Evolutionary conservation across 1,140 invertebrate species (phyloP).

Genomic region (Mya arenaria): DNA sequence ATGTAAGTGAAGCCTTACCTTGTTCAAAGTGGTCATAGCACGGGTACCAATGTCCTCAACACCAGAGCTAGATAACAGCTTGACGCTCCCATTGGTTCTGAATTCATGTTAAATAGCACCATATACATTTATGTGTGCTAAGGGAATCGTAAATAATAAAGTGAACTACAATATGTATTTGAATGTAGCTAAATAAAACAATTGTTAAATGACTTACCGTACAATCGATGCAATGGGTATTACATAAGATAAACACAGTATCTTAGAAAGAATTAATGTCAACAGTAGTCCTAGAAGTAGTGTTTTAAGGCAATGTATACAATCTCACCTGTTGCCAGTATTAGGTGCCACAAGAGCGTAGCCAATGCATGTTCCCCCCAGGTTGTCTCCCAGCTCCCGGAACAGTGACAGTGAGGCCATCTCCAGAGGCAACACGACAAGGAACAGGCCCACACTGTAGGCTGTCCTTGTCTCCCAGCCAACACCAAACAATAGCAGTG

Average conservation of each 20-base stretch:
- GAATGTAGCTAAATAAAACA: no score
- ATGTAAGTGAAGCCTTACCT: constrained; percentile 46
- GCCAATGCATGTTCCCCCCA: constrained; percentile 78
- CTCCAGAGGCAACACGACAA: constrained; percentile 76
- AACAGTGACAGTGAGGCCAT: constrained; percentile 75
- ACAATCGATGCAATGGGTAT: no score
- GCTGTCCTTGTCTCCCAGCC: constrained; percentile 76
- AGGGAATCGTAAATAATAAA: no score
- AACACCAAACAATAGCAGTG: constrained; percentile 69
- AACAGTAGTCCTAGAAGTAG: no score
- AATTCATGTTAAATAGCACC: no score
- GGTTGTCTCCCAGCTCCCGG: constrained; percentile 73
- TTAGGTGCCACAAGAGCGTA: constrained; percentile 78
- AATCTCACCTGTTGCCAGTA: constrained; percentile 51
- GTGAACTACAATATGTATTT: no score
- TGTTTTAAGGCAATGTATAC: no score
- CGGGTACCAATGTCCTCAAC: constrained; percentile 73
- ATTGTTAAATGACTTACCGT: no score
- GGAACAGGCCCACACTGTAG: constrained; percentile 72
- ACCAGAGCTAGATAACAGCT: constrained; percentile 64
- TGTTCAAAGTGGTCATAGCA: constrained; percentile 70
- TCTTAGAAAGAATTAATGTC: no score
- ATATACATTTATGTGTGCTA: no score
- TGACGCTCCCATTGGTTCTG: constrained; percentile 66
- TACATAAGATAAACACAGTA: no score